Conservation (phyloP, 2,113 vertebrate species). For the Pterocles gutturalis region DNA sequence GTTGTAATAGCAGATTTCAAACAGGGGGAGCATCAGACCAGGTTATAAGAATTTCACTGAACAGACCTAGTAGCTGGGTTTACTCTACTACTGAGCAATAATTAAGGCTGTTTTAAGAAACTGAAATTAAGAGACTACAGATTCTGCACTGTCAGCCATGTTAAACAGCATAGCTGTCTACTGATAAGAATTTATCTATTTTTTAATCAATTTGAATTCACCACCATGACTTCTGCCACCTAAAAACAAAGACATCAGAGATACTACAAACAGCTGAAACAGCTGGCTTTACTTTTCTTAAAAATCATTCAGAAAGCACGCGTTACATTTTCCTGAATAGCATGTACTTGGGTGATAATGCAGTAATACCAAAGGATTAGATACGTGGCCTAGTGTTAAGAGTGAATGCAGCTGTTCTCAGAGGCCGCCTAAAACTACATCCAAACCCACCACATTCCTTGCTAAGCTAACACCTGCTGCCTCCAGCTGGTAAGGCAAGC, state of each 20-base stretch:
- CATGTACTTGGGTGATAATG: not conserved
- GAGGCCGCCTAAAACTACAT: not conserved
- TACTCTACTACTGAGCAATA: not conserved
- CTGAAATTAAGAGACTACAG: not conserved
- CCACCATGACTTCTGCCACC: not conserved
- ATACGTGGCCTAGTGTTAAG: not conserved
- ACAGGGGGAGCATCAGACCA: not conserved
- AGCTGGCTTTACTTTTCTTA: not conserved
- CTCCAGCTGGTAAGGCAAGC: not conserved
- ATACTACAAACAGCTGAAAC: not conserved
- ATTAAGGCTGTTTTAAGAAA: not conserved
- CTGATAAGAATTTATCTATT: not conserved
- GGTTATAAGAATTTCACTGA: not conserved
- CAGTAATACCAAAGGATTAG: slow-evolving; percentile 27
- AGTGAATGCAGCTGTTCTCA: not conserved
- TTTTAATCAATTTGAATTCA: not conserved
- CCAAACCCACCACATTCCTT: not conserved
- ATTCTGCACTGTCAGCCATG: not conserved
- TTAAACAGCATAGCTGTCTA: not conserved
- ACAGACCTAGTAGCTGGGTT: not conserved
- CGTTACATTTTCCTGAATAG: not conserved
- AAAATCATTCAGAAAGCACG: not conserved
- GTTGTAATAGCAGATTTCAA: not conserved
- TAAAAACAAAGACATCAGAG: not conserved
- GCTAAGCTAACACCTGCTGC: not conserved